phyloP scores from a whole-genome alignment of 1,140 invertebrate species.

The Apolygus lucorum region DNA sequence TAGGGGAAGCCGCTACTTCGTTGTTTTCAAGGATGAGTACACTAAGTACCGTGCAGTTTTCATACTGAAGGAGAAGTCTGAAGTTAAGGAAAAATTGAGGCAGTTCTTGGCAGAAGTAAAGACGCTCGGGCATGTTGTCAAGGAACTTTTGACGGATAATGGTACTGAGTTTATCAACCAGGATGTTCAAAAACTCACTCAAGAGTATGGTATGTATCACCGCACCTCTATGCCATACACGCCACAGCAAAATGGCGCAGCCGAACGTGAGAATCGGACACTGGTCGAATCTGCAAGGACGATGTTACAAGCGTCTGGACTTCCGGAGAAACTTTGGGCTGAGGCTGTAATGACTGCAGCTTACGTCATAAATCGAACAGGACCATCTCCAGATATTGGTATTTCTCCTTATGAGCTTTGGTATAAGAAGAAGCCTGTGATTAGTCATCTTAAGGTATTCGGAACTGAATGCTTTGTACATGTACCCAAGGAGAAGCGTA shows the following conservation, averaged over 20 bases:
- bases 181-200: conserved; percentile 13
- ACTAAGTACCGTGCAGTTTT: conserved; percentile 34
- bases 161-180: conserved; percentile 37
- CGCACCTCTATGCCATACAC: conserved; percentile 39
- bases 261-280: conserved; percentile 40
- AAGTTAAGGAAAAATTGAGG: conserved; percentile 33
- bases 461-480: conserved; percentile 18
- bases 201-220: conserved; percentile 37
- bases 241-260: conserved; percentile 43
- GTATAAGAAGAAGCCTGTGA: conserved; percentile 31
- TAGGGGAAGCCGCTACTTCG: conserved; percentile 34
- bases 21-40: conserved; percentile 37
- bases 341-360: conserved; percentile 40
- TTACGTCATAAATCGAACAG: conserved; percentile 39
- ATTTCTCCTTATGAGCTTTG: conserved; percentile 37
- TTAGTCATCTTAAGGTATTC: conserved; percentile 27
- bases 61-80: conserved; percentile 34
- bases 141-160: conserved; percentile 40
- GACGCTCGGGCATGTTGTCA: not conserved
- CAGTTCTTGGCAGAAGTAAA: not conserved
- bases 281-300: conserved; percentile 35
- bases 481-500: conserved; percentile 22
- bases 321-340: conserved; percentile 38
- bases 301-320: conserved; percentile 34
- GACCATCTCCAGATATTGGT: conserved; percentile 33